Evolutionary conservation across 2,113 vertebrate genomes (phyloP), one percentile per base, ranked within the genome.

Genomic region (Catharus bicknelli): DNA sequence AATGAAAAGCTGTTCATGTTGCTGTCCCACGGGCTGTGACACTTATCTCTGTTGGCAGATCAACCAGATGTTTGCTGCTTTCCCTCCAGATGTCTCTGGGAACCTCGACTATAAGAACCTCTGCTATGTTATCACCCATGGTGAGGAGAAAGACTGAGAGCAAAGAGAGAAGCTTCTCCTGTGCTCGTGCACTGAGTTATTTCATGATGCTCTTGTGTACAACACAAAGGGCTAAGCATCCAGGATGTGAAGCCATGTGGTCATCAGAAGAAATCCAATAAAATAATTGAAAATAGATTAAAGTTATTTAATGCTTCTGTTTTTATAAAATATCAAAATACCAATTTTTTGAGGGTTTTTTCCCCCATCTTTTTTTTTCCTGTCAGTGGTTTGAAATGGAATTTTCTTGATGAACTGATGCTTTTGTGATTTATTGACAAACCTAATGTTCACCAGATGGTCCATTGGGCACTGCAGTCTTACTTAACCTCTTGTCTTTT

Each of bases 41-140:
- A 21, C 63, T 95, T 67, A 10, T 62, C 81, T 83, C 88, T 81
- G 4, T 87, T 88, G 67, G 43, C 94, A 99, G 99, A 85, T 98
- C 80, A 98, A 97, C 26, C 98, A 99, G 96, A 99, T 99, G 98
- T 99, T 99, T 89, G 97, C 97, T 6, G 98, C 98, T 47, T 99
- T 99, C 92, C 98, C 98, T 9, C 98, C 99, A 85, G 98, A 99
- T 76, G 97, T 98, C n/a, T 97, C 98, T 18, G 99, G 99, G 64
- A 98, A 99, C 93, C 97, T 99, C 15, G 98, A 99, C 94, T 99
- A 99, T 74, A 98, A 98, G 94, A 99, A 98, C 93, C 98, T 99
- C 87, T 99, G 98, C 85, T 99, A 99, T 0, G 97, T 99, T 92
- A 99, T 99, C 97, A 99, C 98, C 15, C 98, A 99, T 0, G 98